Conservation (phyloP, 2,888 invertebrate species). For the Lingula anatina region DNA sequence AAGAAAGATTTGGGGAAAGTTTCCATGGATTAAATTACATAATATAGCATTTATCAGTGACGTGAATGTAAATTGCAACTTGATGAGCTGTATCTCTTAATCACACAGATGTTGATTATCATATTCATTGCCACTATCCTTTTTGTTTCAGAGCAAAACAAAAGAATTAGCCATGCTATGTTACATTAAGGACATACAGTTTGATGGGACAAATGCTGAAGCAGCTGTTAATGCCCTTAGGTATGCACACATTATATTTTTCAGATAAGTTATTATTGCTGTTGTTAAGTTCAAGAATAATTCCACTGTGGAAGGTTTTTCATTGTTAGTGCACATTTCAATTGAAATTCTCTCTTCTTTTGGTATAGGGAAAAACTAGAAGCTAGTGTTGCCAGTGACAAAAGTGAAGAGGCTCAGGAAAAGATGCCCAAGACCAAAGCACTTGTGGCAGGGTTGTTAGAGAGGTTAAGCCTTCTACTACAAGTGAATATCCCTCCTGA, state of each 20-base stretch:
- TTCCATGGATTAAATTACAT: neutral
- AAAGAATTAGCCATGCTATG: conserved; percentile 49
- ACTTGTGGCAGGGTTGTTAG: conserved; percentile 33
- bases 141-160: conserved; percentile 28
- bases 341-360: too few relatives aligned
- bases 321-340: too few relatives aligned
- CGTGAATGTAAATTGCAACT: neutral
- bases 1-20: too few relatives aligned
- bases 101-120: too few relatives aligned
- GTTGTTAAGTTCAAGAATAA: too few relatives aligned
- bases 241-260: conserved; percentile 15
- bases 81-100: too few relatives aligned
- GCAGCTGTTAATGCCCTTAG: conserved; percentile 32
- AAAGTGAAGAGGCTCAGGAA: neutral
- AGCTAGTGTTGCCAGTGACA: too few relatives aligned
- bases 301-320: too few relatives aligned
- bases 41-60: neutral
- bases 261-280: too few relatives aligned
- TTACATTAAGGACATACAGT: conserved; percentile 43
- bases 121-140: too few relatives aligned
- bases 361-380: too few relatives aligned
- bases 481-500: conserved; percentile 40
- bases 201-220: conserved; percentile 37
- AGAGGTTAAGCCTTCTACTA: conserved; percentile 37
- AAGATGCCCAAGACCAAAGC: conserved; percentile 27